phyloP scores from a whole-genome alignment of 2,113 vertebrate genomes.

The Caranx ignobilis region DNA sequence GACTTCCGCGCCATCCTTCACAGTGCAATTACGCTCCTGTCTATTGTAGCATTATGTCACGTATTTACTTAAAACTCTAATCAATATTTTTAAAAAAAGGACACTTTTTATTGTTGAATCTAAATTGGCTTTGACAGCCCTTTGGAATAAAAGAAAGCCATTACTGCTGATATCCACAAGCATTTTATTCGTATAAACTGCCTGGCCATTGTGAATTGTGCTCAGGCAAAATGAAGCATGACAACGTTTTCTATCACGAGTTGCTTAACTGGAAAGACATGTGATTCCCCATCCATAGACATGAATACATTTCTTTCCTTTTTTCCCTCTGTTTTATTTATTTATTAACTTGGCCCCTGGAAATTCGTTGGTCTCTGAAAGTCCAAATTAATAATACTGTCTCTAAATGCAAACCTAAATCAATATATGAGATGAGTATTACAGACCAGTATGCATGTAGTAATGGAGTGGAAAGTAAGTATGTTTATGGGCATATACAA shows the following conservation, averaged over 20 bases:
- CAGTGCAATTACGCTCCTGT: slow-evolving; percentile 64
- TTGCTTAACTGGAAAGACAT: slow-evolving; percentile 29
- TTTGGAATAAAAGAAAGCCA: slow-evolving; percentile 49
- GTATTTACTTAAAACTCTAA: slow-evolving; percentile 74
- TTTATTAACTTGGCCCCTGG: slow-evolving; percentile 12
- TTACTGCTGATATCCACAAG: slow-evolving; percentile 55
- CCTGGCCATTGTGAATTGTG: slow-evolving; percentile 35
- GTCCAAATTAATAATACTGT: background rate
- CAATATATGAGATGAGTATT: background rate
- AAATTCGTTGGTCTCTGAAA: slow-evolving; percentile 16
- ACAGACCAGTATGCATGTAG: background rate
- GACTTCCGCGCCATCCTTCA: slow-evolving; percentile 55
- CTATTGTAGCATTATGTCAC: slow-evolving; percentile 61
- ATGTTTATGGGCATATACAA: background rate
- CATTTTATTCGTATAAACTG: slow-evolving; percentile 48
- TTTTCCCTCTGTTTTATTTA: background rate
- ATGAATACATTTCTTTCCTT: background rate
- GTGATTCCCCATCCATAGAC: slow-evolving; percentile 27
- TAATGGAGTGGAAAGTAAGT: background rate
- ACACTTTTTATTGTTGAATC: slow-evolving; percentile 59
- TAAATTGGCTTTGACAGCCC: slow-evolving; percentile 74
- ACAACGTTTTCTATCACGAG: slow-evolving; percentile 38
- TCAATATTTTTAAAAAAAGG: slow-evolving; percentile 70
- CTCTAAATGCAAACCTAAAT: slow-evolving; percentile 21
- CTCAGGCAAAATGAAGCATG: slow-evolving; percentile 38